These are phyloP conservation scores for Hormaphis cornu DNA, from an alignment of 1,140 invertebrate genomes.

Conservation along the genomic window DNA sequence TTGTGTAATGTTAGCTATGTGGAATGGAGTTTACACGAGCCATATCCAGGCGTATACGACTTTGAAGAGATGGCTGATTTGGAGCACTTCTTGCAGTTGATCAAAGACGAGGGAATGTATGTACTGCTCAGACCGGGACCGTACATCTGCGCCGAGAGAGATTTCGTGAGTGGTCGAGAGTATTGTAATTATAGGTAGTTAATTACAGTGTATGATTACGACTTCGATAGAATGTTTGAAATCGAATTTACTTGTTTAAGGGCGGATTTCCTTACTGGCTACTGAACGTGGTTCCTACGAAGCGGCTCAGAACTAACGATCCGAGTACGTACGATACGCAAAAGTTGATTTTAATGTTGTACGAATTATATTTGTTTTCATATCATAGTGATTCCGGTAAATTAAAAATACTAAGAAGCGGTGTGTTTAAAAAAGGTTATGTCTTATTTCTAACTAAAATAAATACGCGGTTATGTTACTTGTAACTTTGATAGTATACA, in stretches of 20 bases:
- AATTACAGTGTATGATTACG: too few relatives aligned
- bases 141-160: slow-evolving; percentile 55
- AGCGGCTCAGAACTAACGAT: slow-evolving; percentile 57
- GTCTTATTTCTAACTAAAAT: too few relatives aligned
- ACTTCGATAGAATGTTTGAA: too few relatives aligned
- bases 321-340: slow-evolving; percentile 42
- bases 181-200: too few relatives aligned
- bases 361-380: too few relatives aligned
- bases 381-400: too few relatives aligned
- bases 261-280: slow-evolving; percentile 80
- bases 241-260: slow-evolving; percentile 44
- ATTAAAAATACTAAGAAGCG: too few relatives aligned
- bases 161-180: slow-evolving; percentile 46
- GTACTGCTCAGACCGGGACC: slow-evolving; percentile 47
- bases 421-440: too few relatives aligned
- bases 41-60: slow-evolving; percentile 34
- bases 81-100: slow-evolving; percentile 43
- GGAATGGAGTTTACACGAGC: slow-evolving; percentile 37
- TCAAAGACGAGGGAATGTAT: slow-evolving; percentile 44
- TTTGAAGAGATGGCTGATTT: slow-evolving; percentile 34
- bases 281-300: slow-evolving; percentile 55
- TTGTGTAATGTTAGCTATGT: slow-evolving; percentile 36
- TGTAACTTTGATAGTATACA: too few relatives aligned
- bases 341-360: neutral
- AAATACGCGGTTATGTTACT: too few relatives aligned